phyloP scores from a whole-genome alignment of 1,140 invertebrate species.

The Pseudomyrmex concolor region DNA sequence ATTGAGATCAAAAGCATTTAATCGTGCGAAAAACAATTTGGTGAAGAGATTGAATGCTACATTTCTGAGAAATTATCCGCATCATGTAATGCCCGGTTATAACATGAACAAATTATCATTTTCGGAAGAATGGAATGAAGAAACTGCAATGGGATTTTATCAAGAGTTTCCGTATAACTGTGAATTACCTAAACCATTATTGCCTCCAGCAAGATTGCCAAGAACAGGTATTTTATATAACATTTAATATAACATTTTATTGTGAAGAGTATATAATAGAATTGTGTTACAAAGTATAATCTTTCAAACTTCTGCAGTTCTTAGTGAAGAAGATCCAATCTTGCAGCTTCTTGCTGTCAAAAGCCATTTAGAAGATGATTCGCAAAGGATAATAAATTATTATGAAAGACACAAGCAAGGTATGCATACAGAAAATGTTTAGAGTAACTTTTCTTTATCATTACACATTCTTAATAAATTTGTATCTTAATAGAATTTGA shows the following conservation, averaged over 20 bases:
- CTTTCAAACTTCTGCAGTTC: slow-evolving; percentile 63
- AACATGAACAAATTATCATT: slow-evolving; percentile 70
- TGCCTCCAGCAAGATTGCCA: slow-evolving; percentile 78
- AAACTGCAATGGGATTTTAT: slow-evolving; percentile 70
- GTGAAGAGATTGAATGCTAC: slow-evolving; percentile 64
- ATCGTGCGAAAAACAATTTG: slow-evolving; percentile 68
- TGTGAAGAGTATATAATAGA: background rate
- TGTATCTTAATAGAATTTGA: slow-evolving; percentile 62
- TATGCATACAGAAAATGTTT: slow-evolving; percentile 36
- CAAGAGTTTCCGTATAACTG: slow-evolving; percentile 78
- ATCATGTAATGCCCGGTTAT: slow-evolving; percentile 74
- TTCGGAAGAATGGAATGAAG: slow-evolving; percentile 67
- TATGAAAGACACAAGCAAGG: slow-evolving; percentile 73
- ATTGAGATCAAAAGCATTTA: slow-evolving; percentile 70
- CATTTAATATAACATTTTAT: background rate
- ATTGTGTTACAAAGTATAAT: background rate
- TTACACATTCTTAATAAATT: slow-evolving; percentile 29
- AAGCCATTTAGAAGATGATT: slow-evolving; percentile 72
- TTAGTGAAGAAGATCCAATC: slow-evolving; percentile 73
- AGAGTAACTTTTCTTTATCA: background rate
- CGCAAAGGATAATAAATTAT: slow-evolving; percentile 71
- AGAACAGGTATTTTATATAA: slow-evolving; percentile 66
- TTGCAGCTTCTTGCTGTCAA: slow-evolving; percentile 76
- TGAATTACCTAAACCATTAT: slow-evolving; percentile 81
- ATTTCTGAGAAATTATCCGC: slow-evolving; percentile 67